Evolutionary conservation across 2,113 vertebrate species (phyloP), one percentile per base, ranked within the genome.

Genomic region (Scortum barcoo): DNA sequence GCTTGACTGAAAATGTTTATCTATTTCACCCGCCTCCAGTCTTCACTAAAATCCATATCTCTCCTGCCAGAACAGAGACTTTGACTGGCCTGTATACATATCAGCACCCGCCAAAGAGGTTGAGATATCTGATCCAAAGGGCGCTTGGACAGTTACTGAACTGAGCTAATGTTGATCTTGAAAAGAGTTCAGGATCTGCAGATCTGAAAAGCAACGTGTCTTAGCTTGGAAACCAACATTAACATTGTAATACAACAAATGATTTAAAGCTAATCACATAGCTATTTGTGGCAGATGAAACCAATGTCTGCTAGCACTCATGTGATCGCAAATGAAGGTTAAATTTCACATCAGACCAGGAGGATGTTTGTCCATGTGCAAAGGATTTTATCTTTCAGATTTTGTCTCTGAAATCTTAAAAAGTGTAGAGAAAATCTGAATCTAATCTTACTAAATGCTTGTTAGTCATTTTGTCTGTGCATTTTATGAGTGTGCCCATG

Each of bases 1-100:
- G 74, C 68, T 80, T 78, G 48, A 36, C 81, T 83, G 33, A 78
- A 87, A 77, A 20, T 76, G 60, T 84, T 89, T 89, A 88, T 92
- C 82, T 86, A 20, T 51, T 65, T 81, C 30, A 42, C 16, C 58
- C n/a, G 9, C 8, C 60, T n/a, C 38, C 48, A 5, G 22, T 78
- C 74, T 86, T 72, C 28, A 44, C 61, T 74, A 53, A 90, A 87
- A 65, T 14, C 53, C 74, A 40, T 89, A 85, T 90, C 86, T 85
- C 57, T 81, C 12, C 67, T 57, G 48, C 56, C 63, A 48, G 70
- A 77, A 86, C 63, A 77, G 71, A 92, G 88, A 91, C 92, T 92
- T 90, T 93, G 92, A 80, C 86, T 93, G 80, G 60, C 69, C 83
- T 90, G 86, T 77, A 72, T 14, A 84, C 90, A 88, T 81, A 90